These are phyloP conservation scores for Boleophthalmus pectinirostris DNA, from an alignment of 2,113 vertebrate genomes.

Conservation along the genomic window DNA sequence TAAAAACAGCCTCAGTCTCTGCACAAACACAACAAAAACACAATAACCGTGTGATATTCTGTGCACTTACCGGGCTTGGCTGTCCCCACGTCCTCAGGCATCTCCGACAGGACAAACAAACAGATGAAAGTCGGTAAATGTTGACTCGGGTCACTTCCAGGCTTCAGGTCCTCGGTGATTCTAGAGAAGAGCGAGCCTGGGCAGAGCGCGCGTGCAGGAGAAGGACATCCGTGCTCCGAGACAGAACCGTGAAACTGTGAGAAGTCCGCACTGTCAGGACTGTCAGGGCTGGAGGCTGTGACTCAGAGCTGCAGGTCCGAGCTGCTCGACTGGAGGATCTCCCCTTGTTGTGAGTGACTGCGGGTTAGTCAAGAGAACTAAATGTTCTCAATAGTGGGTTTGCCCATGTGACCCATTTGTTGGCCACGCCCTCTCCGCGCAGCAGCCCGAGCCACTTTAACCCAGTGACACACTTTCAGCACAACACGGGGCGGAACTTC, in stretches of 20 bases:
- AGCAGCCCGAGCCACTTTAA: slow-evolving; percentile 70
- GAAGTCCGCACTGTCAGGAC: too few relatives aligned
- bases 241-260: too few relatives aligned
- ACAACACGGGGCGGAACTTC: slow-evolving; percentile 49
- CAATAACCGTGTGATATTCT: too few relatives aligned
- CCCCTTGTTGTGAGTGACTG: slow-evolving; percentile 37
- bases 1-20: not conserved
- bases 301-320: not conserved
- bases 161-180: not conserved
- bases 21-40: too few relatives aligned
- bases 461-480: slow-evolving; percentile 85
- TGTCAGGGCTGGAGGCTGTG: not conserved
- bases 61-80: slow-evolving; percentile 73
- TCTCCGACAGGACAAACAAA: slow-evolving; percentile 16
- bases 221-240: slow-evolving; percentile 1
- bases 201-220: not conserved
- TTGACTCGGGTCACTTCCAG: not conserved
- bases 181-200: not conserved
- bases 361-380: slow-evolving; percentile 56
- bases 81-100: slow-evolving; percentile 69
- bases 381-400: slow-evolving; percentile 70
- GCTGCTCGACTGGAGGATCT: slow-evolving; percentile 1
- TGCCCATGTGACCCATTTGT: slow-evolving; percentile 68
- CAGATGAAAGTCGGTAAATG: not conserved
- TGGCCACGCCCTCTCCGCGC: slow-evolving; percentile 58